A percentile compares a stretch with the other conserved stretches of the same genome.
phyloP scores from a whole-genome alignment of 1,140 invertebrate species.

The Aphelenchoides fujianensis region DNA sequence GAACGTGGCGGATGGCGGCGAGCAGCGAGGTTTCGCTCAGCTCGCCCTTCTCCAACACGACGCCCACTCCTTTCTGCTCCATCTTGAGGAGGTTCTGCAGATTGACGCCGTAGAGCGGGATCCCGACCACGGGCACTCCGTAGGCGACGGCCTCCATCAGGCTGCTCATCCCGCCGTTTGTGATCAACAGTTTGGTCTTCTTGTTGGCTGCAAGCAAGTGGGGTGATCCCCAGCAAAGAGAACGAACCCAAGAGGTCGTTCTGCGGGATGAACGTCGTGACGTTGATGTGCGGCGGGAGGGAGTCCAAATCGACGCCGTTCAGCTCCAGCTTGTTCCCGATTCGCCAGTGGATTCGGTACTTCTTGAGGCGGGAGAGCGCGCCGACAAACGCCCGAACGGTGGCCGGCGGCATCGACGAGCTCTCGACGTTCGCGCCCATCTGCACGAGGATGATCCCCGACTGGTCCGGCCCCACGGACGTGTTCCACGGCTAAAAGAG shows the following conservation, averaged over 20 bases:
- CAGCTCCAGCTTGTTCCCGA: conserved; percentile 49
- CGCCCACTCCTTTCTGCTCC: conserved; percentile 51
- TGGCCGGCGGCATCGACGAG: conserved; percentile 40
- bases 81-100: conserved; percentile 51
- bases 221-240: no score
- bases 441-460: conserved; percentile 55
- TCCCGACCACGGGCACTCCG: conserved; percentile 56
- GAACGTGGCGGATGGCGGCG: conserved; percentile 35
- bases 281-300: conserved; percentile 53
- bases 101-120: conserved; percentile 58
- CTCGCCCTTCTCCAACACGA: conserved; percentile 49
- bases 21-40: conserved; percentile 36
- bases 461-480: conserved; percentile 49
- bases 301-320: conserved; percentile 44
- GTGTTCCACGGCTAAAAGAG: conserved; percentile 59
- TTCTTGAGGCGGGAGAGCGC: conserved; percentile 49
- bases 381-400: conserved; percentile 38
- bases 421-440: conserved; percentile 53
- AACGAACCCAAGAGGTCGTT: conserved; percentile 61
- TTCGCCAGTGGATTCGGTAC: conserved; percentile 59
- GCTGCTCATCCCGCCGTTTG: conserved; percentile 58
- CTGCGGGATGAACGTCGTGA: conserved; percentile 59
- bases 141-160: conserved; percentile 58
- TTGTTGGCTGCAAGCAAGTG: conserved; percentile 37
- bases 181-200: conserved; percentile 50